Percentiles rank a stretch among this genome's conserved stretches.
Evolutionary conservation across 2,113 vertebrate genomes (phyloP).

Genomic region (Mobula birostris): DNA sequence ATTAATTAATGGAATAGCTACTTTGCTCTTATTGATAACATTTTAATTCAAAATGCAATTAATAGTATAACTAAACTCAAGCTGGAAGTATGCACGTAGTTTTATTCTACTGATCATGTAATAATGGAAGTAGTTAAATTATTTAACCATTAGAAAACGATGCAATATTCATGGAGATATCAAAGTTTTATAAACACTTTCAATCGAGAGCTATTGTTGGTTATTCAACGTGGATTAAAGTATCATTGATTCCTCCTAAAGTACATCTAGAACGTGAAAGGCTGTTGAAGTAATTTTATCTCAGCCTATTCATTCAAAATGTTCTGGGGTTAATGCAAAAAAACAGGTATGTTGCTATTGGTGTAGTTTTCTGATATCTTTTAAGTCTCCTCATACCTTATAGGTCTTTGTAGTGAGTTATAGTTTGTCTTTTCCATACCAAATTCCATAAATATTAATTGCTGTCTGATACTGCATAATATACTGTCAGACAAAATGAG

Average conservation of each 20-base stretch:
- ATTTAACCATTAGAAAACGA: not conserved
- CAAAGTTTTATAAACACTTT: not conserved
- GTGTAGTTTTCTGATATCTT: not conserved
- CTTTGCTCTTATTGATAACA: not conserved
- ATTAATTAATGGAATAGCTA: not conserved
- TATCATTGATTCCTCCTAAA: not conserved
- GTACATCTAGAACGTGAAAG: not conserved
- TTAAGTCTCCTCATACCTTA: too few relatives aligned
- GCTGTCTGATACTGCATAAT: not conserved
- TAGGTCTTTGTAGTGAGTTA: not conserved
- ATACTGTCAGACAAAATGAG: not conserved
- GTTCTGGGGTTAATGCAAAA: slow-evolving; percentile 7
- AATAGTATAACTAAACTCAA: not conserved
- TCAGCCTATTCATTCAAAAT: not conserved
- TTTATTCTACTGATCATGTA: not conserved
- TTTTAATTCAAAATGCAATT: not conserved
- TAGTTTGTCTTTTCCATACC: not conserved
- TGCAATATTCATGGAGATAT: slow-evolving; percentile 20
- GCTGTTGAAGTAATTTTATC: not conserved
- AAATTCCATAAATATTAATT: slow-evolving; percentile 2
- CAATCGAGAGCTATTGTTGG: slow-evolving; percentile 11
- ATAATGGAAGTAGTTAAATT: slow-evolving; percentile 3
- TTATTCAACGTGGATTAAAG: not conserved
- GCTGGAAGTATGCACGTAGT: not conserved
- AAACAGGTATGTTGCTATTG: not conserved